Evolutionary conservation across 2,113 vertebrate genomes (phyloP).

Genomic region (Sander lucioperca): DNA sequence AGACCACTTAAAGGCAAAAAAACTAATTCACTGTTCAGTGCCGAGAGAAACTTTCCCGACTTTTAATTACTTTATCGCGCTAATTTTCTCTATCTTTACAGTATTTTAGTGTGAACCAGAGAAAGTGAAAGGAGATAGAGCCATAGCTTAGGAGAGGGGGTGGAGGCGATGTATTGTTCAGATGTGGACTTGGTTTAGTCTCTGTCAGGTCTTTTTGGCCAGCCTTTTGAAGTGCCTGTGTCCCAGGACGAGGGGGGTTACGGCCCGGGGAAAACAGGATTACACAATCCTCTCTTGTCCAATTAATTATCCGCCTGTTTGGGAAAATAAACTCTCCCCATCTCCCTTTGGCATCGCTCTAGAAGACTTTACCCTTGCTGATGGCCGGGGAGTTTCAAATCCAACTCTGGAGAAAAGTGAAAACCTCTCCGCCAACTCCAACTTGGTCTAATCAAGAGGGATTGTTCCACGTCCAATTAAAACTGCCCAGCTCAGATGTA

Average conservation of each 20-base stretch:
- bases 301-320: conserved; percentile 79
- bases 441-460: conserved; percentile 41
- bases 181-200: conserved; percentile 26
- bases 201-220: conserved; percentile 34
- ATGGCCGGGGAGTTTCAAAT: conserved; percentile 29
- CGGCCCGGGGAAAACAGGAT: conserved; percentile 67
- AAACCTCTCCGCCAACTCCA: conserved; percentile 15
- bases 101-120: conserved; percentile 21
- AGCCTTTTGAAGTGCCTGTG: conserved; percentile 59
- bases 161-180: conserved; percentile 10
- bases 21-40: conserved; percentile 44
- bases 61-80: conserved; percentile 72
- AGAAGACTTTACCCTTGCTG: conserved; percentile 40
- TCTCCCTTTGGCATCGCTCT: conserved; percentile 44
- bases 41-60: conserved; percentile 59
- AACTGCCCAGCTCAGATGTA: conserved; percentile 35
- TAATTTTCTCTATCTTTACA: conserved; percentile 59
- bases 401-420: conserved; percentile 33
- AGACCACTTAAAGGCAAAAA: conserved; percentile 49
- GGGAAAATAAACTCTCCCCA: conserved; percentile 65
- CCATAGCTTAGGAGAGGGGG: neutral
- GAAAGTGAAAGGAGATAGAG: conserved; percentile 39
- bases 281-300: conserved; percentile 61
- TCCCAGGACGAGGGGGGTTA: conserved; percentile 53
- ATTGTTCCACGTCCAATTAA: conserved; percentile 66